Conservation (phyloP, 92 coral and sea anemone genomes). For the Siderastrea radians region DNA sequence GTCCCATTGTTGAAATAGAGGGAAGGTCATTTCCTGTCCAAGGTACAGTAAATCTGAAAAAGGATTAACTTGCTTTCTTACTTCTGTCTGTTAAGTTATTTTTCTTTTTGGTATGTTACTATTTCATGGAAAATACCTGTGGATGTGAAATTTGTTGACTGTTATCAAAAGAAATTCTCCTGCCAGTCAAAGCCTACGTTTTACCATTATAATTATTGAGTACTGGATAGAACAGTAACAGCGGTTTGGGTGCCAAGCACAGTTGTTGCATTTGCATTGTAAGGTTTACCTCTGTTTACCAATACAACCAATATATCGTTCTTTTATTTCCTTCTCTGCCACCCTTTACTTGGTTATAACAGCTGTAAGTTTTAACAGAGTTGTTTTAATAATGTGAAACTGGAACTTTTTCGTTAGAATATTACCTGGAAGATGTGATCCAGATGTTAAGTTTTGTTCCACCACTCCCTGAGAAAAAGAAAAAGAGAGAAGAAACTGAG, state of each 20-base stretch:
- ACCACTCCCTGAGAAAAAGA: constrained; percentile 96
- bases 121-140: no score
- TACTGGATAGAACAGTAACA: background rate
- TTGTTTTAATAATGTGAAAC: background rate
- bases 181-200: no score
- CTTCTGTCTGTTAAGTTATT: no score
- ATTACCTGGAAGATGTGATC: constrained; percentile 96
- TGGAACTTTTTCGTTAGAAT: constrained; percentile 65
- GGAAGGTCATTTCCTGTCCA: constrained; percentile 98
- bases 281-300: background rate
- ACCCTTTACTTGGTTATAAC: background rate
- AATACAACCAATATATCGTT: no score
- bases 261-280: background rate
- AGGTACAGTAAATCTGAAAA: constrained; percentile 54
- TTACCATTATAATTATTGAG: no score
- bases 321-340: no score
- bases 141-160: no score
- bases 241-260: background rate
- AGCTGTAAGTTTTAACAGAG: no score
- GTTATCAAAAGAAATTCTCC: no score
- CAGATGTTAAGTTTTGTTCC: constrained; percentile 98
- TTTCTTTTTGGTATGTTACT: no score
- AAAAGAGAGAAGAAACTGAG: constrained; percentile 85
- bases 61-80: no score
- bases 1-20: constrained; percentile 97